Conservation (phyloP, 2,888 invertebrate genomes). For the Galerucella nymphaeae region DNA sequence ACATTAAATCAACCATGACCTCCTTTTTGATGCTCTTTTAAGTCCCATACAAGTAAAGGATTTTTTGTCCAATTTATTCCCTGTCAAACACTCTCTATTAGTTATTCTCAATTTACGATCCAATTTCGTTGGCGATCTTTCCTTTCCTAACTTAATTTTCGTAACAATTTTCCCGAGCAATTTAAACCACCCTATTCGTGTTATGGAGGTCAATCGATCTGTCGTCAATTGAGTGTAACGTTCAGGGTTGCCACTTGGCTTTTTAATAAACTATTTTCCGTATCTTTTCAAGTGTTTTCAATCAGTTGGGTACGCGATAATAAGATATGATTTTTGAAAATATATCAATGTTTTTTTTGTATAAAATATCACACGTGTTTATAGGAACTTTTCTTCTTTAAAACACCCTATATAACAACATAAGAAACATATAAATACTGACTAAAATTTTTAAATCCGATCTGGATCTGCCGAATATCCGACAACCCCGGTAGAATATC, state of each 20-base stretch:
- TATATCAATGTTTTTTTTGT: too few species aligned
- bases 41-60: not conserved
- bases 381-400: not conserved
- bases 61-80: slow-evolving; percentile 12
- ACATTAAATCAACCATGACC: not conserved
- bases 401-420: not conserved
- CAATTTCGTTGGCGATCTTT: slow-evolving; percentile 23
- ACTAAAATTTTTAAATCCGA: not conserved
- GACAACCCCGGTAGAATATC: not conserved
- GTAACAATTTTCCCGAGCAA: slow-evolving; percentile 28
- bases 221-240: slow-evolving; percentile 17
- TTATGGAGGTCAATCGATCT: slow-evolving; percentile 37
- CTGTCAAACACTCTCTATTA: slow-evolving; percentile 13
- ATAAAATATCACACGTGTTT: too few species aligned
- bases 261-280: not conserved
- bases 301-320: not conserved
- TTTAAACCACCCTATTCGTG: slow-evolving; percentile 19
- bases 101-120: slow-evolving; percentile 31
- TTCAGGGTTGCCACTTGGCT: slow-evolving; percentile 8
- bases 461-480: not conserved
- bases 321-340: too few species aligned
- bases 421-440: not conserved
- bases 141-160: slow-evolving; percentile 31
- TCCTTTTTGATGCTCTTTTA: slow-evolving; percentile 1
- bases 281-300: not conserved